These are phyloP conservation scores for Apteryx mantelli DNA, from an alignment of 2,113 vertebrate species.

Conservation along the genomic window DNA sequence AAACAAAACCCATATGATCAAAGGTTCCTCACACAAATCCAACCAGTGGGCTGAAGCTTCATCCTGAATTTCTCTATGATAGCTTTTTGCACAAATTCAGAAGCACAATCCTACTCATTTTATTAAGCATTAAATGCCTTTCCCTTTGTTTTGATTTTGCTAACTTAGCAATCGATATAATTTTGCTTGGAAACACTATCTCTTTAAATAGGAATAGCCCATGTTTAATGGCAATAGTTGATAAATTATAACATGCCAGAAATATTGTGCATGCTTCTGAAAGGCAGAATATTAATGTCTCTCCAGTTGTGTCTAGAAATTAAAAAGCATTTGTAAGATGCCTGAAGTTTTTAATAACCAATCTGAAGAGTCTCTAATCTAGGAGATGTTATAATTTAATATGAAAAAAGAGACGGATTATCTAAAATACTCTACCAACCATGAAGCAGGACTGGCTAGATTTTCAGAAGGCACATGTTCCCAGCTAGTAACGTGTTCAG, in stretches of 20 bases:
- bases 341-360: conserved; percentile 30
- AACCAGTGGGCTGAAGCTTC: neutral
- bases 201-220: neutral
- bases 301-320: conserved; percentile 4
- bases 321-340: neutral
- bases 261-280: neutral
- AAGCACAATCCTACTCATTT: neutral
- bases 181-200: neutral
- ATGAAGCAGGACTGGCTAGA: neutral
- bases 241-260: conserved; percentile 13
- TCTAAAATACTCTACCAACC: neutral
- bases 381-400: neutral
- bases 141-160: neutral
- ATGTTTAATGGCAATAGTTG: neutral
- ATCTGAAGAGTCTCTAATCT: conserved; percentile 11
- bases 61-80: neutral
- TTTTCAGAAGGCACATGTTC: neutral
- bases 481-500: neutral
- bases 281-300: neutral
- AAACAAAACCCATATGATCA: neutral
- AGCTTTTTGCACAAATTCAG: neutral
- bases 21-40: neutral
- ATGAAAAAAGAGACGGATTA: neutral
- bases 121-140: neutral
- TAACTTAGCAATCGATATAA: neutral